These are phyloP conservation scores for Psix sp. DNA, from an alignment of 1,140 invertebrate species.

Conservation along the genomic window DNA sequence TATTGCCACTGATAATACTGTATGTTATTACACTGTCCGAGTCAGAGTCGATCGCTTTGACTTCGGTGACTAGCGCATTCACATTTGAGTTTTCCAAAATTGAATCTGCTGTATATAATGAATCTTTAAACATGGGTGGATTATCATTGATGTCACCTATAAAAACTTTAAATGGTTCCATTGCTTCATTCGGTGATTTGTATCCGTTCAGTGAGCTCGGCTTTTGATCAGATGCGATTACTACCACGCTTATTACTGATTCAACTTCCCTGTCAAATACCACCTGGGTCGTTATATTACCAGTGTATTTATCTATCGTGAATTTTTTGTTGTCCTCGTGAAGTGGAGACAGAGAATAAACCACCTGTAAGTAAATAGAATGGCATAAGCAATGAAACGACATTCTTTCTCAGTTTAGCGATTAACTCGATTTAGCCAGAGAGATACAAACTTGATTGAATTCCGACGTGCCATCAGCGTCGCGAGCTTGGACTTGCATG, in stretches of 20 bases:
- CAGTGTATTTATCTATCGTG: slow-evolving; percentile 86
- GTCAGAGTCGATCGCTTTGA: slow-evolving; percentile 87
- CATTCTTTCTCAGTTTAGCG: too few species aligned
- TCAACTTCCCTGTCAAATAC: slow-evolving; percentile 89
- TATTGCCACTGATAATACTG: slow-evolving; percentile 87
- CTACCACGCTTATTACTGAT: slow-evolving; percentile 88
- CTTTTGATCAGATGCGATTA: slow-evolving; percentile 90
- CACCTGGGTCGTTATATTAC: slow-evolving; percentile 87
- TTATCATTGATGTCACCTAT: slow-evolving; percentile 96
- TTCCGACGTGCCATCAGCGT: slow-evolving; percentile 88
- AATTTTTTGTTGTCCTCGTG: slow-evolving; percentile 34
- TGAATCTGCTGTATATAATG: slow-evolving; percentile 85
- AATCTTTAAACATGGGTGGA: slow-evolving; percentile 80
- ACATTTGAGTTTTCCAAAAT: slow-evolving; percentile 90
- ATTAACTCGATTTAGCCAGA: too few species aligned
- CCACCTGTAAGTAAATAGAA: slow-evolving; percentile 15
- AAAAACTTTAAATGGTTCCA: slow-evolving; percentile 88
- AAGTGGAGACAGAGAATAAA: slow-evolving; percentile 26
- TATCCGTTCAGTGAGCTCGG: slow-evolving; percentile 84
- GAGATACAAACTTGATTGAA: slow-evolving; percentile 88
- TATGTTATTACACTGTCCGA: slow-evolving; percentile 89
- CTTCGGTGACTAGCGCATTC: slow-evolving; percentile 87
- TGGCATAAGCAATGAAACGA: too few species aligned
- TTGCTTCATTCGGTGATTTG: slow-evolving; percentile 81
- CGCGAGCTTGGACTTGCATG: slow-evolving; percentile 90